Conservation (phyloP, 2,888 invertebrate genomes). For the Magallana nippona region DNA sequence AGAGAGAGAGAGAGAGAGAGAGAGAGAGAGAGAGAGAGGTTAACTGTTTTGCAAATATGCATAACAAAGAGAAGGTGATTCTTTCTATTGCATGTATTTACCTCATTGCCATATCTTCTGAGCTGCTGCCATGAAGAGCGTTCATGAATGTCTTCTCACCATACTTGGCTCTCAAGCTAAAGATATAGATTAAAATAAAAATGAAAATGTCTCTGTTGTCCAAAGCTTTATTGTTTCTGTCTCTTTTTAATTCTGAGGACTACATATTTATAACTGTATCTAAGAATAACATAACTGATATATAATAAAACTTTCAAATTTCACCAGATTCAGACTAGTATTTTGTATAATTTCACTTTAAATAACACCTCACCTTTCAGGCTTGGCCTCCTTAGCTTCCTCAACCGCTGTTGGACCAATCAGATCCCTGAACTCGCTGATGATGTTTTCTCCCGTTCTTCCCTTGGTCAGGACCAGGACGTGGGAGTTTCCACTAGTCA, state of each 20-base stretch:
- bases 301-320: too few relatives aligned
- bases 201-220: too few relatives aligned
- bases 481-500: constrained; percentile 78
- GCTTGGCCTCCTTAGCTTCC: constrained; percentile 77
- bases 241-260: not conserved
- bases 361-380: constrained; percentile 71
- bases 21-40: not conserved
- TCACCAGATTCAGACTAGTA: too few relatives aligned
- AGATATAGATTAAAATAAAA: constrained; percentile 44
- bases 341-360: too few relatives aligned
- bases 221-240: not conserved
- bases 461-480: constrained; percentile 78
- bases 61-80: not conserved
- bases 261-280: too few relatives aligned
- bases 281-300: too few relatives aligned
- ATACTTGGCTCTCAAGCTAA: constrained; percentile 78
- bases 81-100: constrained; percentile 47
- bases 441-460: constrained; percentile 74
- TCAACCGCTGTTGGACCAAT: constrained; percentile 78
- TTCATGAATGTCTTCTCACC: constrained; percentile 77
- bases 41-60: too few relatives aligned
- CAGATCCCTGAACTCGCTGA: constrained; percentile 78
- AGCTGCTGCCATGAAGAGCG: constrained; percentile 78
- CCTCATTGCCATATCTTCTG: constrained; percentile 75
- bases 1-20: not conserved